Evolutionary conservation across 2,797 vertebrate species (phyloP), one percentile per base, ranked within the genome.

Genomic region (Centroberyx gerrardi): DNA sequence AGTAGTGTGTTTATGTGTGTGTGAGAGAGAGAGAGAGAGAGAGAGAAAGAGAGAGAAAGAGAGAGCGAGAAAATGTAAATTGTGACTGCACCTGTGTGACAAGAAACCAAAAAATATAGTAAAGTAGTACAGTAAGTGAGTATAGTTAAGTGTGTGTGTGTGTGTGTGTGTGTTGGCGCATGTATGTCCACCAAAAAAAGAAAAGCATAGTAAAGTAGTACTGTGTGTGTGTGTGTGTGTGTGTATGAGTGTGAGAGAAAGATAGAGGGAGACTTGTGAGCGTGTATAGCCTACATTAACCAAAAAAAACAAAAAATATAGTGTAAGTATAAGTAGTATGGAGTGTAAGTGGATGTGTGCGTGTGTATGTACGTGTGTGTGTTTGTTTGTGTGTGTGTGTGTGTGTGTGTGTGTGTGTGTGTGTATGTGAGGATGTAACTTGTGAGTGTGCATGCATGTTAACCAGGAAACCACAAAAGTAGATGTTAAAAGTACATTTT

Each of bases 391-490:
- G n/a, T n/a, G n/a, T 33, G 31, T 33, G 31, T 33, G 31, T 33
- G 31, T 33, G 4, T 33, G 33, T 33, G 33, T 33, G 33, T 33
- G 33, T 33, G 33, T 33, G 33, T 33, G 33, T 33, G 33, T 33
- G 33, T 33, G 33, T 33, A 7, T 33, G 33, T 33, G 33, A 66
- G 64, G 3, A 18, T 12, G 31, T 62, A 52, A 60, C 61, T 70
- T 62, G 14, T 54, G 14, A 61, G 31, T 71, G 29, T 40, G 33
- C 76, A 68, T 76, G 65, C 60, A 56, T 54, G 51, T 61, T 86
- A 59, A 74, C 69, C 64, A 86, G 70, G 51, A 85, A 78, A 55
- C 17, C 17, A 9, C 36, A 68, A 66, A 18, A 65, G 53, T 18
- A 48, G 14, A 10, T 0, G 18, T 18, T 22, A 22, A 22, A 22